Conservation (phyloP, 2,113 vertebrate species). For the Tapirus terrestris region DNA sequence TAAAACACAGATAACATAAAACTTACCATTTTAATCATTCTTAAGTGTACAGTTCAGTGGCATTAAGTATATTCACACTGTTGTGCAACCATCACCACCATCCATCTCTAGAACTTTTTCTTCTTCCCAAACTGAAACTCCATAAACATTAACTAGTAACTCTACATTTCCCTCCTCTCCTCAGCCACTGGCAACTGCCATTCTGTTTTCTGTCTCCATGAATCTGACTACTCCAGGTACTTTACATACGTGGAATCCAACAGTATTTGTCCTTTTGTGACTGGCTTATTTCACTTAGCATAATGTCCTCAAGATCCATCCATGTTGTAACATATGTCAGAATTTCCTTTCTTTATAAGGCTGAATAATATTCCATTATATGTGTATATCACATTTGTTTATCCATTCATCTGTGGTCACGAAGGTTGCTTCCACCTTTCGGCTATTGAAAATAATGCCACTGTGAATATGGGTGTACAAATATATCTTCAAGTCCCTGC, state of each 20-base stretch:
- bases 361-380: neutral
- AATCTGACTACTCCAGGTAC: neutral
- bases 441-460: neutral
- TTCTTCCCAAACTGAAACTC: neutral
- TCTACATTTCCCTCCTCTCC: fast-evolving
- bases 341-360: neutral
- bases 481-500: neutral
- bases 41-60: neutral
- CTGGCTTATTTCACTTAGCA: neutral
- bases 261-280: neutral
- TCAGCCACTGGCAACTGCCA: neutral
- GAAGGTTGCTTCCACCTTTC: neutral
- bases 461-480: neutral
- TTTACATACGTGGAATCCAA: neutral
- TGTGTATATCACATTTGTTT: neutral
- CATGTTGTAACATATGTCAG: neutral
- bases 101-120: neutral
- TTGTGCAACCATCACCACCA: neutral
- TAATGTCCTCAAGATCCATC: neutral
- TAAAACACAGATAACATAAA: neutral
- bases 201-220: neutral
- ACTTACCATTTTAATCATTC: neutral
- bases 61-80: neutral
- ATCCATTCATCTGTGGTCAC: neutral
- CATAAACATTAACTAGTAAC: neutral